A percentile compares a stretch with the other conserved stretches of the same genome.
These are phyloP conservation scores for Yoshiicerus persimilis DNA, from an alignment of 1,140 invertebrate genomes.

Conservation along the genomic window DNA sequence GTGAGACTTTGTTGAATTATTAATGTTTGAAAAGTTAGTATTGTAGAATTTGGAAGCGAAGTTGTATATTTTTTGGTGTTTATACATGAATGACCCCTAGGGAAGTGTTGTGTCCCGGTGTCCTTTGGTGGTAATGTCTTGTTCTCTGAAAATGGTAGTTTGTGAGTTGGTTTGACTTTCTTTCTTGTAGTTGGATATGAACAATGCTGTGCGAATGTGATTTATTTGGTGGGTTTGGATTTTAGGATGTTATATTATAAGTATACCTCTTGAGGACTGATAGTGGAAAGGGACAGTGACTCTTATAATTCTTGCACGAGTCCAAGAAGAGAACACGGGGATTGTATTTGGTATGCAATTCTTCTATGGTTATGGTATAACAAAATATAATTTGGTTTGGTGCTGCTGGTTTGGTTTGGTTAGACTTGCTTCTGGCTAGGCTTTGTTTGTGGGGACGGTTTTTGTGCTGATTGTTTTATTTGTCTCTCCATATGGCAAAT, in stretches of 20 bases:
- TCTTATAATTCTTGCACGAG: too few relatives aligned
- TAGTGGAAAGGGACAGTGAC: too few relatives aligned
- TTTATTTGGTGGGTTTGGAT: neutral
- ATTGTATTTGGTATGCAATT: too few relatives aligned
- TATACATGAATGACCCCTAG: neutral
- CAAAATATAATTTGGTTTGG: neutral
- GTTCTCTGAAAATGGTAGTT: neutral
- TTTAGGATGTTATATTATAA: neutral
- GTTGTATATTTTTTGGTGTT: too few relatives aligned
- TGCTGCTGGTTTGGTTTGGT: neutral
- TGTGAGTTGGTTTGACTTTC: neutral
- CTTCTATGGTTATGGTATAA: too few relatives aligned
- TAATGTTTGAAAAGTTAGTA: too few relatives aligned
- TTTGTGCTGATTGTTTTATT: slow-evolving; percentile 13
- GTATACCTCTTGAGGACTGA: neutral
- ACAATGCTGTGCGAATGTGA: neutral
- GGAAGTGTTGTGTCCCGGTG: neutral
- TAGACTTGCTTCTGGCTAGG: neutral
- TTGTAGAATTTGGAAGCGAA: too few relatives aligned
- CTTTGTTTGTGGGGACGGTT: neutral
- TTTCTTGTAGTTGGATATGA: neutral
- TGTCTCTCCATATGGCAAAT: neutral
- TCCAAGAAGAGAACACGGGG: too few relatives aligned
- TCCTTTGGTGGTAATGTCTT: neutral
- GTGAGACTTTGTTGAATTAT: too few relatives aligned